Evolutionary conservation across 2,888 invertebrate genomes (phyloP), one percentile per base, ranked within the genome.

Genomic region (Chydorus sphaericus): DNA sequence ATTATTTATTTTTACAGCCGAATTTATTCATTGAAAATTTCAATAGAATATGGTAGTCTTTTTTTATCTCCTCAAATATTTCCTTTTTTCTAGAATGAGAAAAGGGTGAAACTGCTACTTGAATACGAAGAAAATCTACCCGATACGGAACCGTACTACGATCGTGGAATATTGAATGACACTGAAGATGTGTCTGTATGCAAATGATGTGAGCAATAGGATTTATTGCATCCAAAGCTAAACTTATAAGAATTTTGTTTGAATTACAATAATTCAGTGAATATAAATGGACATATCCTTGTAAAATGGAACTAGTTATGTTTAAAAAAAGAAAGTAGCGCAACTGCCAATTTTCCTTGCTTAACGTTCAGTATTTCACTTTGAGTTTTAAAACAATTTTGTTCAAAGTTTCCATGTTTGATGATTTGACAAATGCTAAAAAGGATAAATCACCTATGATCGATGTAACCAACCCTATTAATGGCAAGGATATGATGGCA

Each of bases 41-140:
- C 10, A 4, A 6, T 36, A 18, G 20, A 18, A 10, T 69, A 73
- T 59, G 71, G 72, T 61, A 72, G 74, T 56, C 61, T 61, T 14
- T 53, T 59, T 37, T 57, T 62, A 4, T 57, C 59, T 57, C n/a
- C n/a, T n/a, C n/a, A 29, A 31, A 26, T 14, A 18, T 4, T 14
- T 53, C 2, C 23, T 33, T 16, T 33, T 37, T n/a, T 55, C 44
- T 38, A 65, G 65, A 65, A 62, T 57, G 65, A 65, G 60, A 62
- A 60, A 37, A 60, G 63, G 33, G 61, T 65, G 18, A 61, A 62
- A 55, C 60, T 64, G 49, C 58, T 64, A 36, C 63, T 61, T 55
- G 63, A 65, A 50, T 62, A 60, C 36, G 57, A 57, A 28, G 39
- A 44, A n/a, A 44, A 26, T 23, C 44, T 44, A 14, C 7, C 26